phyloP scores from a whole-genome alignment of 2,797 vertebrate genomes.

The Chaenodraco wilsoni region DNA sequence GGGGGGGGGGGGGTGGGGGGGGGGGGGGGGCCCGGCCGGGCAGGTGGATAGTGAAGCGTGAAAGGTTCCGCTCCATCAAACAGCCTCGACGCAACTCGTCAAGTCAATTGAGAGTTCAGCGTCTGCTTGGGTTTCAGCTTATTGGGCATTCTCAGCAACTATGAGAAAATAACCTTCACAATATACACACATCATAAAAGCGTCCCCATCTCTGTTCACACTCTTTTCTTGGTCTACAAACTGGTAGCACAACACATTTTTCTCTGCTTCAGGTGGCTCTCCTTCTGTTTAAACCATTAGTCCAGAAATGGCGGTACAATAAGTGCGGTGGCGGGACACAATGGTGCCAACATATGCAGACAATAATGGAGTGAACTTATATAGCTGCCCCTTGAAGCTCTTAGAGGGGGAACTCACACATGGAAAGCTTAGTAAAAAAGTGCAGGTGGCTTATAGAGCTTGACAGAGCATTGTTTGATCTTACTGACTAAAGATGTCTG shows the following conservation, averaged over 20 bases:
- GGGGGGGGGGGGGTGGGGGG: too few species aligned
- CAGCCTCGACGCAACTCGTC: slow-evolving; percentile 33
- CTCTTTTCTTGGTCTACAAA: not conserved
- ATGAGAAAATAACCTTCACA: slow-evolving; percentile 19
- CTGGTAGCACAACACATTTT: slow-evolving; percentile 25
- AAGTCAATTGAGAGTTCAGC: slow-evolving; percentile 12
- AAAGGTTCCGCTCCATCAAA: slow-evolving; percentile 49
- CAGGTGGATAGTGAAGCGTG: slow-evolving; percentile 24
- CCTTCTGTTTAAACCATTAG: slow-evolving; percentile 77
- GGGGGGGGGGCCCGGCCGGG: too few species aligned
- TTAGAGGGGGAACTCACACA: slow-evolving; percentile 62
- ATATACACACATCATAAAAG: slow-evolving; percentile 27
- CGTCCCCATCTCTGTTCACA: slow-evolving; percentile 13
- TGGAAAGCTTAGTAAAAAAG: slow-evolving; percentile 47
- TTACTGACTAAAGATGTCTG: slow-evolving; percentile 51
- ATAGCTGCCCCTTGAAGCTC: slow-evolving; percentile 53
- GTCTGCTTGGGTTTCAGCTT: slow-evolving; percentile 53
- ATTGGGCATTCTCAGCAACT: slow-evolving; percentile 15
- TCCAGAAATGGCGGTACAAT: slow-evolving; percentile 53
- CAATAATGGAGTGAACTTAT: slow-evolving; percentile 73
- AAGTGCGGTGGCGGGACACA: slow-evolving; percentile 35
- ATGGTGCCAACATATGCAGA: slow-evolving; percentile 68
- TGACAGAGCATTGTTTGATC: slow-evolving; percentile 64
- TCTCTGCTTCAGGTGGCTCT: slow-evolving; percentile 54
- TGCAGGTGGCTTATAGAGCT: slow-evolving; percentile 52